Conservation (phyloP, 2,113 vertebrate genomes). For the Syrmaticus mikado region DNA sequence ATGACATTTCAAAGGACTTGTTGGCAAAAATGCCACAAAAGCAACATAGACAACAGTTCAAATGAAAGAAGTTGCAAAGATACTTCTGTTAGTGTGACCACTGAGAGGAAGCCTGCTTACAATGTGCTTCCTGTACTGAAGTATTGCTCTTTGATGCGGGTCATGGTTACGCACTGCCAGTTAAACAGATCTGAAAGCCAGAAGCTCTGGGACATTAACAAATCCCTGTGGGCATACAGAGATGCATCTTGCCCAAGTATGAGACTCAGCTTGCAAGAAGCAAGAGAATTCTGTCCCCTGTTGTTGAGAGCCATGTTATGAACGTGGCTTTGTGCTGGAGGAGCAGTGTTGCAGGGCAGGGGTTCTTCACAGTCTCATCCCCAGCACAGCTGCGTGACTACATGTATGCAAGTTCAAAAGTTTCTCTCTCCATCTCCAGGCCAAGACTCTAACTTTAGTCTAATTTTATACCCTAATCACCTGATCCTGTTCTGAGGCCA, state of each 20-base stretch:
- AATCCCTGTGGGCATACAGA: rapidly evolving
- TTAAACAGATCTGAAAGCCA: neutral
- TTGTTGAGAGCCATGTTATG: rapidly evolving
- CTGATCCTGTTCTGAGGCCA: neutral
- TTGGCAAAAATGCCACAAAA: neutral
- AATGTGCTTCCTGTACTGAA: neutral
- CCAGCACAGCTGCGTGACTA: neutral
- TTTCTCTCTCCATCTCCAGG: neutral
- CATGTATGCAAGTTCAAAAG: neutral
- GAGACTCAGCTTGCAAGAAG: neutral
- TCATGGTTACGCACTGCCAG: neutral
- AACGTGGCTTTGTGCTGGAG: neutral
- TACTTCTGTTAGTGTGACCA: rapidly evolving
- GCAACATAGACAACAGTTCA: rapidly evolving
- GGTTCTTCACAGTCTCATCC: neutral
- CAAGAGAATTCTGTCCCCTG: neutral
- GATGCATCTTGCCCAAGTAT: neutral
- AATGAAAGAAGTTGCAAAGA: neutral
- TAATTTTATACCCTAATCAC: neutral
- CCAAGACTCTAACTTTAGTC: neutral
- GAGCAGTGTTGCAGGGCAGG: neutral
- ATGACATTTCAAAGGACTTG: neutral
- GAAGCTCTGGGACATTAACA: neutral
- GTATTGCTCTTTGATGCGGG: neutral
- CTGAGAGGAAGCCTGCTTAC: neutral